Evolutionary conservation across 2,113 vertebrate genomes (phyloP), one percentile per base, ranked within the genome.

Genomic region (Chaetops frenatus): DNA sequence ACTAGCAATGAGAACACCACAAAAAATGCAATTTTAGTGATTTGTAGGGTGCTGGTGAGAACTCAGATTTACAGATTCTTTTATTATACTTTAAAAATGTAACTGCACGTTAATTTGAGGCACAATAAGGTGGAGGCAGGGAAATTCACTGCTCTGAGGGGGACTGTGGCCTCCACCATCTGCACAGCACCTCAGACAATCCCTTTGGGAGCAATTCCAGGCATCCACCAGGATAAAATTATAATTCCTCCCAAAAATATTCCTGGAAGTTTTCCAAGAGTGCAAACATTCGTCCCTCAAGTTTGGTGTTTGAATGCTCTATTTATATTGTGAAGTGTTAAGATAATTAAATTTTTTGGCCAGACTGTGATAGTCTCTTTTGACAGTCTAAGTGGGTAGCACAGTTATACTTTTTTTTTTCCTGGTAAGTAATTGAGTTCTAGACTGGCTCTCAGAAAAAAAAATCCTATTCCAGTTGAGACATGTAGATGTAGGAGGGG

Each of bases 11-110:
- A 65, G 20, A 81, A 72, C 5, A 10, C 24, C 35, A n/a, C n/a
- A 10, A 33, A 47, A 80, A 84, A 79, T 9, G 11, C 29, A 56
- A 11, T 51, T 67, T 33, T 33, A 31, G 22, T 0, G 0, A 18
- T 84, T 81, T 35, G 15, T 21, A 53, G 29, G 12, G 24, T 10
- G 33, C 56, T 50, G 31, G 15, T 35, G 85, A 22, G 12, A 67
- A 44, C 33, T 71, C 36, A 21, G 24, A 36, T 31, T 79, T 36
- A 54, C 31, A 45, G 28, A 71, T 67, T 21, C 33, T 85, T 61
- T 82, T 44, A 28, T 42, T 69, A 4, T 14, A 11, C 35, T 38
- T 81, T 53, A 51, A 85, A 84, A 73, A 27, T 7, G 16, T 10
- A 35, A 13, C n/a, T 71, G 45, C 20, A 22, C 38, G 1, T 42